phyloP scores from a whole-genome alignment of 2,797 vertebrate species.

The Molossus alvarezi region DNA sequence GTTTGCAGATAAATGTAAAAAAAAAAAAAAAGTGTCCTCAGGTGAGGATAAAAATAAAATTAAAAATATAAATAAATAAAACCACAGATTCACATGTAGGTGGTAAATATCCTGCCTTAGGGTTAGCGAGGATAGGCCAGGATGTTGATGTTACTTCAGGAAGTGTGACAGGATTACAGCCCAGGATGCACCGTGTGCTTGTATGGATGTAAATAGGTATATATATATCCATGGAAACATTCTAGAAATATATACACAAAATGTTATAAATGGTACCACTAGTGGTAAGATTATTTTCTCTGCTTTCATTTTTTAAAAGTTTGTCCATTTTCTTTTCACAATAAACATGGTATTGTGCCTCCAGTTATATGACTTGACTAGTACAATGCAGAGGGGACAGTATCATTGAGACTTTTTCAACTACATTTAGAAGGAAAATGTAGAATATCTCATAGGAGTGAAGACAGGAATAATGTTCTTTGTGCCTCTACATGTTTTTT shows the following conservation, averaged over 20 bases:
- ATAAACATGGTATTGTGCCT: not conserved
- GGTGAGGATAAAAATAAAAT: no score
- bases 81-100: not conserved
- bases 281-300: not conserved
- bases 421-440: conserved; percentile 31
- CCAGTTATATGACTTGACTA: not conserved
- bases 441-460: not conserved
- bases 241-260: not conserved
- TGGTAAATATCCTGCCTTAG: not conserved
- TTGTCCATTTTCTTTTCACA: not conserved
- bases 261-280: not conserved
- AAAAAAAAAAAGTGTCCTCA: no score
- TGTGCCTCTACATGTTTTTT: not conserved
- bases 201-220: not conserved
- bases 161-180: not conserved
- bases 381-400: not conserved
- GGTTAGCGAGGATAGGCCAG: not conserved
- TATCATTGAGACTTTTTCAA: conserved; percentile 3
- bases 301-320: conserved; percentile 16
- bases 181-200: not conserved
- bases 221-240: conserved; percentile 9
- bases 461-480: conserved; percentile 26
- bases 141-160: conserved; percentile 11
- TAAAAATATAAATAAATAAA: not conserved
- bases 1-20: no score